Base-by-base conservation (phyloP, 2,888 invertebrate genomes). In the Stictocephala bisonia region DNA sequence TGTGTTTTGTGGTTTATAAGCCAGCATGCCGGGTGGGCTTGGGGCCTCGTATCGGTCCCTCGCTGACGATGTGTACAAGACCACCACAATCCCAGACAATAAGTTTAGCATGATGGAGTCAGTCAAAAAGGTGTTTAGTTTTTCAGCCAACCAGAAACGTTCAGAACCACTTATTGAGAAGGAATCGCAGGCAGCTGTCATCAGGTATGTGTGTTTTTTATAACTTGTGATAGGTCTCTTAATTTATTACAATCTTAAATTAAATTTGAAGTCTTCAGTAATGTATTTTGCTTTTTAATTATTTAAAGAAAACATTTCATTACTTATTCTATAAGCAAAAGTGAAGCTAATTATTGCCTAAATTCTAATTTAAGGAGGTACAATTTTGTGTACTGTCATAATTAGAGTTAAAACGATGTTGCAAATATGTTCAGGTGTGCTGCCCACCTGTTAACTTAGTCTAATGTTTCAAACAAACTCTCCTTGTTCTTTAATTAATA, bases 31-130 rank as follows among this genome's bases (percentile, higher is more conserved):
- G 83, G 87, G 87, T 81, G 86, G 87, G 83, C 86, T 88, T 85
- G 88, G 88, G 84, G 88, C 79, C 84, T 88, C 89, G 83, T 90
- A 90, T 86, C 87, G 87, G 80, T 88, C 87, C 81, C 84, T 90
- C 82, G 84, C 85, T 81, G 85, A 85, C 80, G 88, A 88, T 82
- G 88, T 89, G 78, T 90, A 90, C 86, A 87, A 87, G 81, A 86
- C 87, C 81, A 90, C 90, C 58, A 89, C 89, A 68, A 83, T 87
- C 78, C 86, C 86, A 44, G 86, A 86, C 79, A 85, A 85, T 79
- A 87, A 86, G 81, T 84, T 84, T 77, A 87, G 86, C 79, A 85
- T 89, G 75, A 82, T 89, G 80, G 88, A 88, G 79, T 86, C 86
- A 78, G 85, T 89, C 80, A 90, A 88, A 86, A 89, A 87, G 85